phyloP scores from a whole-genome alignment of 2,888 invertebrate genomes.

The Byasa hedistus region DNA sequence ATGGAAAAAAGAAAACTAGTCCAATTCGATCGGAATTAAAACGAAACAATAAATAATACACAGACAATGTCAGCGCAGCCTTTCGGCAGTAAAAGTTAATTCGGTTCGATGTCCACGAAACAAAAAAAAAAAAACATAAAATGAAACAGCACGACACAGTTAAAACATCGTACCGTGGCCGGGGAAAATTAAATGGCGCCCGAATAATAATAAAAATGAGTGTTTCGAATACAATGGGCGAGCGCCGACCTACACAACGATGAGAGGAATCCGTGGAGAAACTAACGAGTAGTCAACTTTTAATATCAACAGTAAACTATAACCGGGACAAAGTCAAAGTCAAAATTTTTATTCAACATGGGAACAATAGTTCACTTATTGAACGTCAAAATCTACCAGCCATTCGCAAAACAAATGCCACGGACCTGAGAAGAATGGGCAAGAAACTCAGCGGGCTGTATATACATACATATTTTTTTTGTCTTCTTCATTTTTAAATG shows the following conservation, averaged over 20 bases:
- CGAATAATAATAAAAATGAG: conserved; percentile 48
- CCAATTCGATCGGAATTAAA: conserved; percentile 20
- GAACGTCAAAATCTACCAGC: too few species aligned
- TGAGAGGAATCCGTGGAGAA: conserved; percentile 14
- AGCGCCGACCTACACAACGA: conserved; percentile 30
- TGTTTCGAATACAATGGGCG: conserved; percentile 41
- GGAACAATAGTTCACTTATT: too few species aligned
- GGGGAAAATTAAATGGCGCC: conserved; percentile 46
- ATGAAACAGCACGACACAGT: conserved; percentile 37
- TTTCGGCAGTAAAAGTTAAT: conserved; percentile 40
- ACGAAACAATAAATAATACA: conserved; percentile 13
- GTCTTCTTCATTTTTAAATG: too few species aligned
- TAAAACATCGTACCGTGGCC: conserved; percentile 37
- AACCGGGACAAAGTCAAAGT: too few species aligned
- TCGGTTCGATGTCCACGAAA: conserved; percentile 32
- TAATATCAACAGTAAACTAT: neutral
- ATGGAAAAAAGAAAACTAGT: neutral
- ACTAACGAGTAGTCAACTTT: conserved; percentile 4
- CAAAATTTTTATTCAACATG: too few species aligned
- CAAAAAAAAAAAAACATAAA: conserved; percentile 33
- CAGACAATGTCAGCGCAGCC: conserved; percentile 8
- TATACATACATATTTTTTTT: too few species aligned
- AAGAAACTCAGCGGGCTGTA: too few species aligned
- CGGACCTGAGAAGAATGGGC: too few species aligned
- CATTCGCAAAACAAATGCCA: too few species aligned